A percentile compares a stretch with the other conserved stretches of the same genome.
These are phyloP conservation scores for Drosophila limbata DNA, from an alignment of 2,888 invertebrate genomes.

Conservation along the genomic window DNA sequence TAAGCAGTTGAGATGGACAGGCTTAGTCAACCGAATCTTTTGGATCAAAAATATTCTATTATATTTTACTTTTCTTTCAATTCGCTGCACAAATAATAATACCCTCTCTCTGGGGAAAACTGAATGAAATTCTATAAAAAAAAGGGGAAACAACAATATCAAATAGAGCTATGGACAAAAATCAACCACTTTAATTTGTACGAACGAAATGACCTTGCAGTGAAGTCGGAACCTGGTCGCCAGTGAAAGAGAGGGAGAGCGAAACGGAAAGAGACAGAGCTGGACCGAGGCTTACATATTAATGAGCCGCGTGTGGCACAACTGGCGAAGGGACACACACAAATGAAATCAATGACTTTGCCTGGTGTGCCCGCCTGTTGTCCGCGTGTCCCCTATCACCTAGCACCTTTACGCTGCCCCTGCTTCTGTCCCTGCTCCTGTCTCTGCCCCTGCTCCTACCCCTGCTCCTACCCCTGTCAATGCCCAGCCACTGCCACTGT, in stretches of 20 bases:
- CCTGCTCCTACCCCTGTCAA: not conserved
- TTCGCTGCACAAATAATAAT: slow-evolving; percentile 11
- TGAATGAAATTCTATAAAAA: slow-evolving; percentile 18
- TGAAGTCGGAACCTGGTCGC: slow-evolving; percentile 21
- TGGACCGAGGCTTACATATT: slow-evolving; percentile 58
- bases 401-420: slow-evolving; percentile 45
- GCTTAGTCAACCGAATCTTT: not conserved
- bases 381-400: slow-evolving; percentile 63
- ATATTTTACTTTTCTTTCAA: not conserved
- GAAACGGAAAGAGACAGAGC: not conserved
- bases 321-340: slow-evolving; percentile 31
- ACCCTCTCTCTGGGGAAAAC: slow-evolving; percentile 5
- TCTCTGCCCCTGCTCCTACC: not conserved
- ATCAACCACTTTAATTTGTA: slow-evolving; percentile 60
- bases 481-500: slow-evolving; percentile 37
- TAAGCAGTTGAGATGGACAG: not conserved
- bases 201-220: slow-evolving; percentile 63
- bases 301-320: slow-evolving; percentile 69
- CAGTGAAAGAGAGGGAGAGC: not conserved
- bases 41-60: not conserved
- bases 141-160: slow-evolving; percentile 9
- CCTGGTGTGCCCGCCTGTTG: slow-evolving; percentile 23
- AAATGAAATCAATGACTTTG: slow-evolving; percentile 68
- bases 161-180: slow-evolving; percentile 16
- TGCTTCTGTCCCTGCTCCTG: not conserved